Conservation (phyloP, 2,113 vertebrate genomes). For the cat (Felis catus) region F.catus_Fca126_mat1.0 CM031419.1:192982001-192982500, state of each 20-base stretch:
- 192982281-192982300: neutral
- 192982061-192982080: neutral
- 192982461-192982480: neutral
- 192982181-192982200: neutral
- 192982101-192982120: neutral
- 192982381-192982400: neutral
- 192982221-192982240: neutral
- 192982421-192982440: neutral
- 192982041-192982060: neutral
- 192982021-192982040: neutral
- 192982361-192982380: neutral
- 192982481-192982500: neutral
- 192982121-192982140: neutral
- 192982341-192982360: neutral
- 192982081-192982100: neutral
- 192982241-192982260: neutral
- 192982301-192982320: constrained; percentile 7
- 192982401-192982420: neutral
- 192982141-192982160: constrained; percentile 17
- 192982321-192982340: neutral
- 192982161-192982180: constrained; percentile 32
- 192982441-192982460: neutral
- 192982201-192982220: neutral
- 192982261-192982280: neutral
- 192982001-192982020: neutral